A percentile compares a stretch with the other conserved stretches of the same genome.
These are phyloP conservation scores for Schizotus pectinicornis DNA, from an alignment of 2,888 invertebrate genomes.

Conservation along the genomic window DNA sequence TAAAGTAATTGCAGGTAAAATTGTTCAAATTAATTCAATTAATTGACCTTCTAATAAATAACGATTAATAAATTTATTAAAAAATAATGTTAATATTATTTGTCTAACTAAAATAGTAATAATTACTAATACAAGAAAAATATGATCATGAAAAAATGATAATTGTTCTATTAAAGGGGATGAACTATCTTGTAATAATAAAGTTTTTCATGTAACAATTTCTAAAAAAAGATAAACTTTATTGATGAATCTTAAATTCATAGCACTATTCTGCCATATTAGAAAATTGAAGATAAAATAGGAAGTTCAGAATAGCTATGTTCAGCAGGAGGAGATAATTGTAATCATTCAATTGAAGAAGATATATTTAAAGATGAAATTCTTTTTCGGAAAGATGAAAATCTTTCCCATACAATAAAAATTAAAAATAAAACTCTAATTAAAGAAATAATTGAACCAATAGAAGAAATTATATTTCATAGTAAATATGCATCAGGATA, in stretches of 20 bases:
- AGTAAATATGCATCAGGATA: conserved; percentile 66
- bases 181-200: conserved; percentile 66
- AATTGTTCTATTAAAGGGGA: conserved; percentile 72
- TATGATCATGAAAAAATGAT: conserved; percentile 69
- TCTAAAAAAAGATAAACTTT: conserved; percentile 69
- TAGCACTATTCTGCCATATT: conserved; percentile 68
- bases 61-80: conserved; percentile 66
- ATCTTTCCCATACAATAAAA: conserved; percentile 68
- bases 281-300: conserved; percentile 64
- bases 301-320: conserved; percentile 67
- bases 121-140: conserved; percentile 66
- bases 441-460: conserved; percentile 70
- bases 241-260: conserved; percentile 73
- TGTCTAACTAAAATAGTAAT: conserved; percentile 67
- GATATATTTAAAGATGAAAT: conserved; percentile 61
- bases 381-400: conserved; percentile 62
- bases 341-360: conserved; percentile 68
- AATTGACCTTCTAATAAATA: conserved; percentile 65
- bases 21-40: conserved; percentile 71
- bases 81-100: conserved; percentile 63
- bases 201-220: conserved; percentile 65
- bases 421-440: conserved; percentile 66
- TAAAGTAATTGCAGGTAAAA: conserved; percentile 66
- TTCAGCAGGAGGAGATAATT: conserved; percentile 65
- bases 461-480: conserved; percentile 72